Evolutionary conservation across 2,113 vertebrate genomes (phyloP), one percentile per base, ranked within the genome.

Genomic region (Calonectris borealis): DNA sequence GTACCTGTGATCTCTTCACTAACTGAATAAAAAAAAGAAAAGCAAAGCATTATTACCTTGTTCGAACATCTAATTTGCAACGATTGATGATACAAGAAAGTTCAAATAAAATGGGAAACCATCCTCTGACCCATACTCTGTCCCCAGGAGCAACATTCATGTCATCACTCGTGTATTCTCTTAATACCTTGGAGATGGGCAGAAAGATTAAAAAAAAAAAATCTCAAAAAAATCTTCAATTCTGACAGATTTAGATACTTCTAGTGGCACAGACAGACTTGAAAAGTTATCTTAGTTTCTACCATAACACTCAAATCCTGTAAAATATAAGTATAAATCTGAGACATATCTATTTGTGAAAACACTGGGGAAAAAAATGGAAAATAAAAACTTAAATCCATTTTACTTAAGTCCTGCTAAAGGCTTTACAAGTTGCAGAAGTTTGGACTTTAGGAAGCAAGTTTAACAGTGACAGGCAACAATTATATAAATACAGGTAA

Each of bases 81-180:
- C 99, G 99, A 95, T 99, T 99, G 97, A 99, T 99, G 96, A 99
- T 99, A 91, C 99, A 99, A 72, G 99, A 99, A 34, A 99, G 99
- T 91, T 99, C 99, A 95, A 99, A 99, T 42, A 99, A 98, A 94
- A 99, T 99, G 55, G 99, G 99, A 94, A 99, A 99, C 99, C 99
- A 99, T 97, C 99, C 99, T 89, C 99, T 98, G 70, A 99, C 99
- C 99, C 99, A 99, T 24, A 99, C 99, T 69, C 99, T 98, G 93
- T 99, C 99, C 3, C 98, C 99, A 7, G 99, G 98, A 96, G 99
- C 99, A 73, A 99, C 99, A 25, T 99, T 99, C 99, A 99, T 99
- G 97, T 99, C 99, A 76, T 99, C 99, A 7, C 99, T 99, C 11
- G 99, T 99, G 96, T 99, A 99, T 90, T 99, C 99, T 91, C 99